Percentiles rank a stretch among this genome's conserved stretches.
Conservation (phyloP, 92 coral and sea anemone genomes). For the Bergia puertoricense region DNA sequence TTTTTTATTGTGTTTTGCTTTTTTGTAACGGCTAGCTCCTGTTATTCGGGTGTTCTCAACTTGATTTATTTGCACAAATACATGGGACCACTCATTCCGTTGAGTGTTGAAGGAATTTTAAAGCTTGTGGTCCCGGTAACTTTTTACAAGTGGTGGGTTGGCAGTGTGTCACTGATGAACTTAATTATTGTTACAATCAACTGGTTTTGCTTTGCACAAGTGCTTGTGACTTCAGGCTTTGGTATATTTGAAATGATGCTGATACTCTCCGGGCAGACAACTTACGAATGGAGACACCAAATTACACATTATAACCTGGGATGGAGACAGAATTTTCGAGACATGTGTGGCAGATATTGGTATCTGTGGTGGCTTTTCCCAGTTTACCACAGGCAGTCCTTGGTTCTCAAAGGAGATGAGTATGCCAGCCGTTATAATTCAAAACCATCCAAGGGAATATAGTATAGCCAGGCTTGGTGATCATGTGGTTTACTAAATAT, state of each 20-base stretch:
- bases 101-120: constrained; percentile 72
- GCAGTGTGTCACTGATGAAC: constrained; percentile 65
- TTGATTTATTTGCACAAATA: constrained; percentile 59
- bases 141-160: constrained; percentile 72
- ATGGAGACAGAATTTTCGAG: constrained; percentile 67
- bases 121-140: constrained; percentile 70
- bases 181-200: constrained; percentile 67
- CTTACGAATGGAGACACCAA: constrained; percentile 76
- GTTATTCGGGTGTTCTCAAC: constrained; percentile 63
- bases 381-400: constrained; percentile 44
- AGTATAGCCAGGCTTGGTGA: neutral
- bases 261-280: constrained; percentile 76
- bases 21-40: constrained; percentile 55
- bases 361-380: constrained; percentile 80
- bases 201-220: constrained; percentile 76
- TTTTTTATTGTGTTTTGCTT: constrained; percentile 70
- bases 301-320: constrained; percentile 64
- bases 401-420: constrained; percentile 17
- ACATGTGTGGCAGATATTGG: constrained; percentile 72
- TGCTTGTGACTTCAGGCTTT: constrained; percentile 54
- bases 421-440: neutral
- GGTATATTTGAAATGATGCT: constrained; percentile 74
- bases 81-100: constrained; percentile 65
- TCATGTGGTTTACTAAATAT: neutral
- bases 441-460: constrained; percentile 38